These are phyloP conservation scores for Xylocopa sonorina DNA, from an alignment of 1,140 invertebrate species.

Conservation along the genomic window DNA sequence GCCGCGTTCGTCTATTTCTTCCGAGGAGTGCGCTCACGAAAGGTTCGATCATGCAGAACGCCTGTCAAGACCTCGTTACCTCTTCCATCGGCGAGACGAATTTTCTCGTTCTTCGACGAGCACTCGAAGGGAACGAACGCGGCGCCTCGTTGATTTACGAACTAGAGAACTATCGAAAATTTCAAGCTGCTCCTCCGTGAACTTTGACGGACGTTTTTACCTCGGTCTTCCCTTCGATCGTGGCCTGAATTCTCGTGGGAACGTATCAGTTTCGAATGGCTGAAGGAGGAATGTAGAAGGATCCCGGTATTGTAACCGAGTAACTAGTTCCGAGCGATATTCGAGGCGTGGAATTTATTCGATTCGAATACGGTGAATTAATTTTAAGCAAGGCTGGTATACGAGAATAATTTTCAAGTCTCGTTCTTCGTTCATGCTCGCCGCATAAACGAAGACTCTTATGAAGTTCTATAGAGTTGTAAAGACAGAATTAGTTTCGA, in stretches of 20 bases:
- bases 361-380: too few relatives aligned
- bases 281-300: neutral
- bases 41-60: constrained; percentile 30
- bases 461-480: too few relatives aligned
- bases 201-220: neutral
- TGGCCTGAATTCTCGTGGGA: neutral
- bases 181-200: neutral
- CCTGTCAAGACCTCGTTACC: constrained; percentile 24
- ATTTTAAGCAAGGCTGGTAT: too few relatives aligned
- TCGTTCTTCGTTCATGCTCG: too few relatives aligned
- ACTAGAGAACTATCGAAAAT: constrained; percentile 1
- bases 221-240: neutral
- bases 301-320: neutral
- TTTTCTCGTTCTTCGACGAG: constrained; percentile 15
- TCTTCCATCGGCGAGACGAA: constrained; percentile 2
- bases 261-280: neutral
- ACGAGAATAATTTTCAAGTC: too few relatives aligned
- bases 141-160: constrained; percentile 3
- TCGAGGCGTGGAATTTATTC: too few relatives aligned
- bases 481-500: neutral
- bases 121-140: neutral
- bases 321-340: too few relatives aligned
- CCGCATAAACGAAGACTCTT: too few relatives aligned
- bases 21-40: too few relatives aligned
- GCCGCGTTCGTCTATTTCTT: neutral